Percentiles rank a stretch among this genome's conserved stretches.
Evolutionary conservation across 2,113 vertebrate species (phyloP).

Genomic region (Epinephelus cyanopodus): DNA sequence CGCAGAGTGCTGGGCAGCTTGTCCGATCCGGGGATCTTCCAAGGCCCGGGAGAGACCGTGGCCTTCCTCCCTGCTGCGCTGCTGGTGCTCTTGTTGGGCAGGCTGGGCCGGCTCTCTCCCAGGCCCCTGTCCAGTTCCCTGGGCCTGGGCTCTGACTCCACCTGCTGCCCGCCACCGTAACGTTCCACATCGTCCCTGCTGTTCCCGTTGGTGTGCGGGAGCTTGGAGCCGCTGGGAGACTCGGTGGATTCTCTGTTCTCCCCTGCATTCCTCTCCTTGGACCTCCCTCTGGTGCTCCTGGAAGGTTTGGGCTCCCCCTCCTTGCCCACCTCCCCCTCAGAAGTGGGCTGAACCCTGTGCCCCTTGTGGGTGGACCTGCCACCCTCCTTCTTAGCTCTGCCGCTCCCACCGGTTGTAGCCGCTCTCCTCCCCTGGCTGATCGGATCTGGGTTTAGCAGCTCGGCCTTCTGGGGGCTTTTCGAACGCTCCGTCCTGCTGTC

Average conservation of each 20-base stretch:
- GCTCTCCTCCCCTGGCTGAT: conserved; percentile 83
- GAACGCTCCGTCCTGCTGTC: conserved; percentile 89
- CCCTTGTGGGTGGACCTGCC: conserved; percentile 89
- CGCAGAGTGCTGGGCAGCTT: conserved; percentile 92
- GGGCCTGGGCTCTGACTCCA: conserved; percentile 81
- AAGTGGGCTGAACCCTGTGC: conserved; percentile 76
- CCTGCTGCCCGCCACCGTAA: conserved; percentile 72
- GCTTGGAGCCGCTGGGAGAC: conserved; percentile 76
- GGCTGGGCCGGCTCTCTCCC: conserved; percentile 85
- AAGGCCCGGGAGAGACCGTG: conserved; percentile 94
- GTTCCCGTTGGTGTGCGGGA: conserved; percentile 80
- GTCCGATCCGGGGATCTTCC: conserved; percentile 97
- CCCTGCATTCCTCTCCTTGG: conserved; percentile 84
- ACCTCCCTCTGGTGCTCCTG: conserved; percentile 85
- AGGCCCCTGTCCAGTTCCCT: conserved; percentile 82
- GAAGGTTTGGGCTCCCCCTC: conserved; percentile 82
- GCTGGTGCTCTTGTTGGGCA: conserved; percentile 81
- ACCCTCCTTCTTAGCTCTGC: conserved; percentile 86
- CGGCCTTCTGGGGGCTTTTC: conserved; percentile 88
- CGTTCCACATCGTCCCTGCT: conserved; percentile 76
- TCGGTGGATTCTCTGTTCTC: conserved; percentile 75
- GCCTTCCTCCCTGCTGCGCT: conserved; percentile 87
- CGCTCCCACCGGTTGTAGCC: conserved; percentile 76
- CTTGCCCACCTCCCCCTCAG: conserved; percentile 80
- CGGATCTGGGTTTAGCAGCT: conserved; percentile 86